Conservation (phyloP, 2,888 invertebrate species). For the Atethmia centrago region DNA sequence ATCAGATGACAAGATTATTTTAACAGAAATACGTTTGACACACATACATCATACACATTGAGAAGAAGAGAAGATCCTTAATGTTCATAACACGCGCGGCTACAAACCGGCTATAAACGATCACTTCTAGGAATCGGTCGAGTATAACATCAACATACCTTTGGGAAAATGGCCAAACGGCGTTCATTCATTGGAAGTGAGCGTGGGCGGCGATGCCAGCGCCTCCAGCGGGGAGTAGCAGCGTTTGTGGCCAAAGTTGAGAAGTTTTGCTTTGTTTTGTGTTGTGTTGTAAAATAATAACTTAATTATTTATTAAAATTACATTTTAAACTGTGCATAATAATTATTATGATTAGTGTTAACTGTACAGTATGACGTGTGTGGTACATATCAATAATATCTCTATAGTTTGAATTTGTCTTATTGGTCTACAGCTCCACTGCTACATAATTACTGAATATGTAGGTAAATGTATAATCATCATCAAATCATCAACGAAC, state of each 20-base stretch:
- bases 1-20: slow-evolving; percentile 57
- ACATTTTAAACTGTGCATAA: not conserved
- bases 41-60: slow-evolving; percentile 47
- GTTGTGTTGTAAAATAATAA: not conserved
- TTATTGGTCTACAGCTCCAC: not conserved
- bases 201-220: slow-evolving; percentile 72
- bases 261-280: not conserved
- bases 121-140: slow-evolving; percentile 70
- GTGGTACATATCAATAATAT: not conserved
- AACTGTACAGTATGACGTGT: not conserved
- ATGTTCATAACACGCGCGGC: slow-evolving; percentile 49
- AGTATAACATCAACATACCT: slow-evolving; percentile 63
- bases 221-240: slow-evolving; percentile 86
- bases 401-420: not conserved
- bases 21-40: slow-evolving; percentile 47
- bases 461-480: not conserved
- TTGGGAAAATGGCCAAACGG: slow-evolving; percentile 65
- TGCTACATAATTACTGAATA: not conserved
- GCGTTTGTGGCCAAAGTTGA: slow-evolving; percentile 60
- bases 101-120: slow-evolving; percentile 63
- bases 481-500: not conserved
- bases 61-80: slow-evolving; percentile 63
- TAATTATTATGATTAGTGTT: not conserved
- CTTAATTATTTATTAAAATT: not conserved
- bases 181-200: slow-evolving; percentile 74